Base-by-base conservation (phyloP, 2,888 invertebrate genomes). In the Nemotelus nigrinus region DNA sequence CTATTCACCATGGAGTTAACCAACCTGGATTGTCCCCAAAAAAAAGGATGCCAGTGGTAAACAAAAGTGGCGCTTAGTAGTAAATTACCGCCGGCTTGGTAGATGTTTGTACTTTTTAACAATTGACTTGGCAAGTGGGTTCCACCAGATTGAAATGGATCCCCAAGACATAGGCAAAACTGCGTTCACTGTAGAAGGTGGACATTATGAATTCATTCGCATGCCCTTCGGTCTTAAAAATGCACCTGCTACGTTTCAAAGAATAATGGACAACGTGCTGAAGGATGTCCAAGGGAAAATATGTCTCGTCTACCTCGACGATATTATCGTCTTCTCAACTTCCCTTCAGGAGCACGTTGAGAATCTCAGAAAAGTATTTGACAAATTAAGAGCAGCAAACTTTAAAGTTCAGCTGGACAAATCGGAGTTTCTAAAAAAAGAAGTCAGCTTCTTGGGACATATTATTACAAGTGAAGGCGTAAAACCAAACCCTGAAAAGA, bases 371-470 rank as follows among this genome's bases (percentile, higher is more conserved):
- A 45, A 82, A 64, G 78, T 78, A 70, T 74, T 82, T 7, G 60
- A 80, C 43, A 63, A 63, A 43, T 10, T 63, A 43, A 60, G 44
- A 79, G 43, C 63, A 58, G 76, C 70, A 1, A 81, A 82, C 76
- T 79, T 83, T 3, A 82, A 83, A 81, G 77, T 83, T 2, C 82
- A 83, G 67, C 44, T 82, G 1, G 81, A 82, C 48, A 82, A 82
- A 77, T 80, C 79, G 2, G 79, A 82, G 77, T 83, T 83, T 77
- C 67, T 82, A 3, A 58, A 67, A 10, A 81, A 81, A 70, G 80
- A 81, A 80, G 80, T 84, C 0, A 79, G 79, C 45, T 84, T 80
- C 77, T 75, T 85, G n/a, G 84, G 84, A 4, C 83, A 83, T 63
- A 64, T 84, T 6, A 80, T 85, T 25, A 82, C 83, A 3, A 70